phyloP scores from a whole-genome alignment of 1,140 invertebrate species.

The Pomacea maculata region DNA sequence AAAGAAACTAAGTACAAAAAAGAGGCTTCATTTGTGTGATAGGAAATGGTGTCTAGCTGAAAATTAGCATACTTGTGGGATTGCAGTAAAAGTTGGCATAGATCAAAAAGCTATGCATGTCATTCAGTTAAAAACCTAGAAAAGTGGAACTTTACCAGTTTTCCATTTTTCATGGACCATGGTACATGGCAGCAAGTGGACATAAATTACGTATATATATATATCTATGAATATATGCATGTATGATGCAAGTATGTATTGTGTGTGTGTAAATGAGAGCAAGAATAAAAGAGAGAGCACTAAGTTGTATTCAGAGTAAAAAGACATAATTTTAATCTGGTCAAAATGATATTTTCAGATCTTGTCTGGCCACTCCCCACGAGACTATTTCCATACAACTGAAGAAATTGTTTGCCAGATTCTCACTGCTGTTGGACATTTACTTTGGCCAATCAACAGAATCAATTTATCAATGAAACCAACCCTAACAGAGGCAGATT shows the following conservation, averaged over 20 bases:
- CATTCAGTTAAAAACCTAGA: too few relatives aligned
- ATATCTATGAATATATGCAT: background rate
- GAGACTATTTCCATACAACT: constrained; percentile 53
- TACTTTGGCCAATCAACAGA: too few relatives aligned
- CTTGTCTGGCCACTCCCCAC: constrained; percentile 52
- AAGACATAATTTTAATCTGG: too few relatives aligned
- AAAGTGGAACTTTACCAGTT: too few relatives aligned
- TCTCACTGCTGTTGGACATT: too few relatives aligned
- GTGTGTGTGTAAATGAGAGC: background rate
- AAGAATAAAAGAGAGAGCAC: background rate
- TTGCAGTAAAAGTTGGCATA: background rate
- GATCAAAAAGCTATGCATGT: background rate
- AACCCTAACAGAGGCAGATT: too few relatives aligned
- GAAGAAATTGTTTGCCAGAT: background rate
- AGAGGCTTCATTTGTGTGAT: too few relatives aligned
- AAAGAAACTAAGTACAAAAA: too few relatives aligned
- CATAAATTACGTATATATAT: background rate
- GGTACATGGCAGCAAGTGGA: background rate
- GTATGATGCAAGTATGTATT: background rate
- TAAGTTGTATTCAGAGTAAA: background rate
- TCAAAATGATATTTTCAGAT: constrained; percentile 41
- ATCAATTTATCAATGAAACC: too few relatives aligned
- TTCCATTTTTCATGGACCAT: too few relatives aligned
- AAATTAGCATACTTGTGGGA: too few relatives aligned
- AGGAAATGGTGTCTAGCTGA: too few relatives aligned